Evolutionary conservation across 1,140 invertebrate genomes (phyloP).

Genomic region (Plutomurus gul): DNA sequence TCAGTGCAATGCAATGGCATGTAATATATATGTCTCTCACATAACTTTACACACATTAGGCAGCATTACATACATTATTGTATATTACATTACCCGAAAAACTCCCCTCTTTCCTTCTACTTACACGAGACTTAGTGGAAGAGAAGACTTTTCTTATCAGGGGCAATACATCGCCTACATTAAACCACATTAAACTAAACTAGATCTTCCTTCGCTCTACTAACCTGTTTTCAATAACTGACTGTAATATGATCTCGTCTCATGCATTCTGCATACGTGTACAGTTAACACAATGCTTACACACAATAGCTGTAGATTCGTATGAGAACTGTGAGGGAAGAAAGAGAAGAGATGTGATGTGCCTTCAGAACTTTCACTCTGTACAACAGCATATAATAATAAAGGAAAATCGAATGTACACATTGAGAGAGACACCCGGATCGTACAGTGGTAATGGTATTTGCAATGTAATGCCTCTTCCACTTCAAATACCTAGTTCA

Average conservation of each 20-base stretch:
- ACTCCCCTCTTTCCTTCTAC: background rate
- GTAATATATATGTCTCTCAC: background rate
- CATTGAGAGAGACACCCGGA: too few relatives aligned
- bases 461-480: too few relatives aligned
- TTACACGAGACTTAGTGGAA: too few relatives aligned
- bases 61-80: background rate
- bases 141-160: too few relatives aligned
- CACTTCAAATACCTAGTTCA: too few relatives aligned
- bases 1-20: background rate
- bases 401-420: too few relatives aligned
- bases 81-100: background rate
- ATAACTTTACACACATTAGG: constrained; percentile 6
- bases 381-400: too few relatives aligned
- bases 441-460: too few relatives aligned
- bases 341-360: too few relatives aligned
- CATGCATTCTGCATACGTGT: background rate
- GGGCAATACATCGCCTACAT: too few relatives aligned
- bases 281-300: background rate
- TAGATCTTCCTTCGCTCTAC: background rate
- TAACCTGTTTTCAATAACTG: constrained; percentile 21
- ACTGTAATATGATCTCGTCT: background rate
- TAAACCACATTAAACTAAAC: background rate
- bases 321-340: background rate
- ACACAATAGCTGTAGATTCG: background rate
- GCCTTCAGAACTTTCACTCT: too few relatives aligned